phyloP scores from a whole-genome alignment of 1,140 invertebrate species.

The Pachyrhynchus sulphureomaculatus region DNA sequence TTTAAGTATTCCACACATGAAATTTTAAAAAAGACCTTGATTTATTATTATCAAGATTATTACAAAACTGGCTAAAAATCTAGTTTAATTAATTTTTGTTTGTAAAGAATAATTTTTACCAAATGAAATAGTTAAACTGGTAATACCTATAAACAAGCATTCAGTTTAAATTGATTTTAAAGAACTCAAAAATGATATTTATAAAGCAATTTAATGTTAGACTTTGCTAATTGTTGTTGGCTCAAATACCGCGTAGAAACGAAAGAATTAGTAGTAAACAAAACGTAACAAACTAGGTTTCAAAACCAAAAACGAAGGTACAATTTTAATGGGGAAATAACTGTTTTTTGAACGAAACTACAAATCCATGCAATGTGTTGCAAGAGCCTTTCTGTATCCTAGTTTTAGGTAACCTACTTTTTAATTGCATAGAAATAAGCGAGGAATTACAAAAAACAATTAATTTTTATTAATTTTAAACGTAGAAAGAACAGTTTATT shows the following conservation, averaged over 20 bases:
- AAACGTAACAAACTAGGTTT: not conserved
- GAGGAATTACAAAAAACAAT: not conserved
- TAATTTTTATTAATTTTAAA: not conserved
- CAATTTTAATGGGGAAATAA: not conserved
- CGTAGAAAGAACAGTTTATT: not conserved
- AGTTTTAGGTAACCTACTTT: conserved; percentile 41
- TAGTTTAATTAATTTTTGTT: too few relatives aligned
- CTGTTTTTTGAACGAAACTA: not conserved
- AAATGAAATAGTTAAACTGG: too few relatives aligned
- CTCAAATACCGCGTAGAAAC: not conserved
- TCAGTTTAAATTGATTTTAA: too few relatives aligned
- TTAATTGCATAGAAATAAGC: conserved; percentile 1
- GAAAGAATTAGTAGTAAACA: too few relatives aligned
- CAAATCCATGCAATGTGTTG: conserved; percentile 35
- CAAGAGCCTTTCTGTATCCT: conserved; percentile 33
- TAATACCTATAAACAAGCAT: too few relatives aligned
- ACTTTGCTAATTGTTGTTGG: not conserved
- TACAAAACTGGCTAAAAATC: too few relatives aligned
- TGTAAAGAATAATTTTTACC: too few relatives aligned
- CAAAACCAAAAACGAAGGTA: not conserved
- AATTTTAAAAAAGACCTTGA: too few relatives aligned
- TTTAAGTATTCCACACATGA: too few relatives aligned
- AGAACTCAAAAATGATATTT: too few relatives aligned
- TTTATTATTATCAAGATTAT: too few relatives aligned
- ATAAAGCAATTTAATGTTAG: too few relatives aligned